Percentiles rank a stretch among this genome's conserved stretches.
Conservation (phyloP, 2,888 invertebrate genomes). For the Brassicogethes aeneus region DNA sequence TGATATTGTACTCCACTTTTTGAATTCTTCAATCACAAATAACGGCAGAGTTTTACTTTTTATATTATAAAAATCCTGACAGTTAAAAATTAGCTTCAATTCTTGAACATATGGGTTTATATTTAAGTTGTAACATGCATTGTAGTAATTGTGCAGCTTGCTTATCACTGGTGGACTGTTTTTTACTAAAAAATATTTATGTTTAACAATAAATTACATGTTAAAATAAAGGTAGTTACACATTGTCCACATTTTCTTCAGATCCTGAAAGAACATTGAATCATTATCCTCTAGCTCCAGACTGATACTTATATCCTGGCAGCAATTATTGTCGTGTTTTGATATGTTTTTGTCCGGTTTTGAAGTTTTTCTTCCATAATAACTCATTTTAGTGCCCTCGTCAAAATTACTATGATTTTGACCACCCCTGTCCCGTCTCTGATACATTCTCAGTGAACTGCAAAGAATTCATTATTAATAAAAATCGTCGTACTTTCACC, state of each 20-base stretch:
- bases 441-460: too few species aligned
- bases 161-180: conserved; percentile 35
- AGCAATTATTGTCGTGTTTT: conserved; percentile 30
- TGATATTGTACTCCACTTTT: conserved; percentile 42
- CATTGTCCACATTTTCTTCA: conserved; percentile 34
- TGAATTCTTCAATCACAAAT: conserved; percentile 53
- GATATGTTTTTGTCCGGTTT: conserved; percentile 21
- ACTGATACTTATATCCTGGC: conserved; percentile 37
- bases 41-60: conserved; percentile 54
- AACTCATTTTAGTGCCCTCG: too few species aligned
- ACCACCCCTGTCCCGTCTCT: too few species aligned
- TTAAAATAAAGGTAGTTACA: conserved; percentile 18
- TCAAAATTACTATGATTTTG: too few species aligned
- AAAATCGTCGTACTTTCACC: too few species aligned
- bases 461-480: too few species aligned
- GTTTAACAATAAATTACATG: not conserved
- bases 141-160: conserved; percentile 34
- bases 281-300: conserved; percentile 41
- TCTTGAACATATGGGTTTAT: conserved; percentile 53
- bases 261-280: conserved; percentile 39
- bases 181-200: conserved; percentile 30
- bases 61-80: conserved; percentile 52
- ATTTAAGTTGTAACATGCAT: conserved; percentile 42
- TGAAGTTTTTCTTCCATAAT: not conserved
- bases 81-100: conserved; percentile 51